Evolutionary conservation across 2,888 invertebrate species (phyloP), one percentile per base, ranked within the genome.

Genomic region (Yponomeuta evonymella): DNA sequence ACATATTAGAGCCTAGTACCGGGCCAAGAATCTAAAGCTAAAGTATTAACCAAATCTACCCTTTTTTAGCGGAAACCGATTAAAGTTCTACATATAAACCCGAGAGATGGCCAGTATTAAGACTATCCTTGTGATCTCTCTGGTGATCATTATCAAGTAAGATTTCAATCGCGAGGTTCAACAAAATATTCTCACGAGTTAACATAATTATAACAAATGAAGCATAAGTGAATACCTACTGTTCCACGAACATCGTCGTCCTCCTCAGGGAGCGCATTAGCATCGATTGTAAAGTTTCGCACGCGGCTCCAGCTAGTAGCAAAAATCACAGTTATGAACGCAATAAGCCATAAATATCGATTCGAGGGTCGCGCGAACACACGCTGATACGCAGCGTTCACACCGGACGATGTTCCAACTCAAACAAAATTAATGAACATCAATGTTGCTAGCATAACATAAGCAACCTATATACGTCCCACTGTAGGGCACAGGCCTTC

Each of bases 311-410:
- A 51, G 11, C 51, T 48, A 15, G 51, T 2, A 58, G 51, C 51
- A 58, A 68, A 68, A 68, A 68, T 68, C 29, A 51, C 68, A 48
- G 68, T 58, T 68, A 30, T 48, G 68, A 68, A 29, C 68, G 48
- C 51, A 58, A 68, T 68, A 68, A 68, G 30, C 68, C 68, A 68
- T 68, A 68, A 68, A 68, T 68, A 68, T 58, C 15, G 68, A 48
- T 68, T 68, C 51, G n/a, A 48, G 68, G 68, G 68, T 23, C 67
- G 33, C 67, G n/a, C 67, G 64, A 64, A 29, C 64, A 63, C 63
- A 64, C 9, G n/a, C n/a, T n/a, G n/a, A n/a, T n/a, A n/a, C n/a
- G 29, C 29, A 64, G n/a, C 51, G 15, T 58, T 58, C 15, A 12
- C 51, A 58, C 51, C 3, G 51, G 15, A 1, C 51, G 5, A 58